Evolutionary conservation across 2,797 vertebrate genomes (phyloP).

Genomic region (Onychomys leucogaster): DNA sequence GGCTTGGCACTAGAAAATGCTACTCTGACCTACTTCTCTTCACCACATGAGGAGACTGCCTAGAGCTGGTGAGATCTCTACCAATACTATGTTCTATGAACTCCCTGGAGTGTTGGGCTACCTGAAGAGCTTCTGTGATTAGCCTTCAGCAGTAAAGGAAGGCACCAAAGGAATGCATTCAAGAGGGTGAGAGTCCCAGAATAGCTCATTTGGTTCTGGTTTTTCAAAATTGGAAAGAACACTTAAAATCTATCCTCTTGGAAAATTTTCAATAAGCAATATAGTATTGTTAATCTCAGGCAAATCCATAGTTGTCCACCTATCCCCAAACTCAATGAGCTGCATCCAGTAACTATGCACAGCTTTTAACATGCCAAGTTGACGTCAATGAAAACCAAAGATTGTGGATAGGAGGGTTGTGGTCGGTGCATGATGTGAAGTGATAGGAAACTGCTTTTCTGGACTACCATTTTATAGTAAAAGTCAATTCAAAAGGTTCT

Average conservation of each 20-base stretch:
- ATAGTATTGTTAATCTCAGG: background rate
- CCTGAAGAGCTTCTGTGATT: background rate
- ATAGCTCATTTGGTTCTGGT: background rate
- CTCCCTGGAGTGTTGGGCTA: background rate
- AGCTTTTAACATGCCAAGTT: background rate
- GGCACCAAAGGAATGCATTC: background rate
- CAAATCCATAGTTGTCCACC: background rate
- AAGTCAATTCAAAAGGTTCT: constrained; percentile 34
- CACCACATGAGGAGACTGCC: background rate
- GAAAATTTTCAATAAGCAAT: background rate
- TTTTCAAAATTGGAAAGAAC: background rate
- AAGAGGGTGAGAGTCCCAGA: background rate
- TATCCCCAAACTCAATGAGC: background rate
- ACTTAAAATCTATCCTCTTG: background rate
- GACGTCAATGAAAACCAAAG: background rate
- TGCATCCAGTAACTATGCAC: background rate
- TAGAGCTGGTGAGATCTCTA: background rate
- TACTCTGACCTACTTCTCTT: background rate
- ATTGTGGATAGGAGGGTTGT: background rate
- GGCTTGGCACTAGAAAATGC: background rate
- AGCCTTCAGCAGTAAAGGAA: background rate
- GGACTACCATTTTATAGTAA: background rate
- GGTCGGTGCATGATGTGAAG: background rate
- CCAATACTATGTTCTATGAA: background rate
- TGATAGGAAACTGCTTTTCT: background rate